Conservation (phyloP, 2,797 vertebrate genomes). For the Silurus lanzhouensis region DNA sequence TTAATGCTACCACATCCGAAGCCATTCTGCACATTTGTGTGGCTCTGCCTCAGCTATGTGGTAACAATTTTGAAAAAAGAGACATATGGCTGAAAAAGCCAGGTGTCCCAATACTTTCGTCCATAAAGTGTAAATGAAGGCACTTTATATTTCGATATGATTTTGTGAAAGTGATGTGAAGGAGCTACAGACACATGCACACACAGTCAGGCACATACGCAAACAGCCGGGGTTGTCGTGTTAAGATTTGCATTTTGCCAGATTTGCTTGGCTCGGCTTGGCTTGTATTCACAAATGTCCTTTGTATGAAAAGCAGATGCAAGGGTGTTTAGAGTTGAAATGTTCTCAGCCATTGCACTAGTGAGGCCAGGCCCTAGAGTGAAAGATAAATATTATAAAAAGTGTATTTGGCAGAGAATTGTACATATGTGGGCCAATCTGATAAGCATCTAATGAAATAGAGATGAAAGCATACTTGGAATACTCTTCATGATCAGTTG, state of each 20-base stretch:
- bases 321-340: conserved; percentile 39
- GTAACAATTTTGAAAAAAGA: no score
- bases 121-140: neutral
- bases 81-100: no score
- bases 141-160: neutral
- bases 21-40: no score
- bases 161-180: neutral
- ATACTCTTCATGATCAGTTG: neutral
- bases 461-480: neutral
- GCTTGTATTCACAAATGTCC: conserved; percentile 50
- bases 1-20: no score
- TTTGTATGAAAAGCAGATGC: conserved; percentile 56
- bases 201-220: neutral
- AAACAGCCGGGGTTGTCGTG: conserved; percentile 29
- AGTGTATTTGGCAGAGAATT: neutral
- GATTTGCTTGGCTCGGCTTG: conserved; percentile 67
- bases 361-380: neutral
- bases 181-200: conserved; percentile 49
- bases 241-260: conserved; percentile 69
- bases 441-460: neutral
- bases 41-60: no score
- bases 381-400: neutral
- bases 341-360: neutral
- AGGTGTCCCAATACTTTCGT: no score
- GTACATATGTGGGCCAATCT: neutral